phyloP scores from a whole-genome alignment of 2,797 vertebrate species.

The Melanogrammus aeglefinus region DNA sequence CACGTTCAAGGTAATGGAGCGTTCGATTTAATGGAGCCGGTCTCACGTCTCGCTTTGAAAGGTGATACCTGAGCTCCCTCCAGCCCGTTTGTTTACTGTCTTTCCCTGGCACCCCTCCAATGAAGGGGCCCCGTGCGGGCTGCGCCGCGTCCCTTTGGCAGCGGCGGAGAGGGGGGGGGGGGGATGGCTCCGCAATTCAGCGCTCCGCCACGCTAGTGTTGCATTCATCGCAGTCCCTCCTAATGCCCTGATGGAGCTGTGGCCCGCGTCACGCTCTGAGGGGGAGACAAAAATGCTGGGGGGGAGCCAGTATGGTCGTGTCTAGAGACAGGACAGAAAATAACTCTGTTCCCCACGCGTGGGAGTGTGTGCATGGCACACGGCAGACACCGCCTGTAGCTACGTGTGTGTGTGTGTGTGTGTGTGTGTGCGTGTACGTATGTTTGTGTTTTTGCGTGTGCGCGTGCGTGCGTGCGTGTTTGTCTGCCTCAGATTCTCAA shows the following conservation, averaged over 20 bases:
- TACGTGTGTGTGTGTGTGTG: not conserved
- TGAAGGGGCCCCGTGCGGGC: not conserved
- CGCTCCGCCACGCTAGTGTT: conserved; percentile 40
- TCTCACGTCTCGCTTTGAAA: not conserved
- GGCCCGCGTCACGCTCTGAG: conserved; percentile 40
- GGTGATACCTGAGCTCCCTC: not conserved
- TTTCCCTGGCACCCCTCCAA: not conserved
- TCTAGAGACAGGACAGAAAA: not conserved
- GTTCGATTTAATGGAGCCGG: too few relatives aligned
- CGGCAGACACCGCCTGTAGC: not conserved
- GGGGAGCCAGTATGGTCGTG: not conserved
- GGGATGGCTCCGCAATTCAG: conserved; percentile 37
- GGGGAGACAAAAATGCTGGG: conserved; percentile 19
- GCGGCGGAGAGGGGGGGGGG: conserved; percentile 18
- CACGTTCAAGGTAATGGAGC: not conserved
- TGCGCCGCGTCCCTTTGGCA: not conserved
- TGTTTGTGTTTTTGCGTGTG: not conserved
- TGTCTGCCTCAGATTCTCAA: not conserved
- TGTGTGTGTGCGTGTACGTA: not conserved
- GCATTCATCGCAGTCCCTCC: conserved; percentile 40
- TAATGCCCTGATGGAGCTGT: conserved; percentile 55
- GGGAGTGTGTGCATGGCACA: not conserved
- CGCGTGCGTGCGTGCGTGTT: not conserved
- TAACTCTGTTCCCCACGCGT: not conserved
- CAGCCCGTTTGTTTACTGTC: not conserved